Evolutionary conservation across 2,797 vertebrate genomes (phyloP).

Genomic region (Acipenser oxyrinchus): DNA sequence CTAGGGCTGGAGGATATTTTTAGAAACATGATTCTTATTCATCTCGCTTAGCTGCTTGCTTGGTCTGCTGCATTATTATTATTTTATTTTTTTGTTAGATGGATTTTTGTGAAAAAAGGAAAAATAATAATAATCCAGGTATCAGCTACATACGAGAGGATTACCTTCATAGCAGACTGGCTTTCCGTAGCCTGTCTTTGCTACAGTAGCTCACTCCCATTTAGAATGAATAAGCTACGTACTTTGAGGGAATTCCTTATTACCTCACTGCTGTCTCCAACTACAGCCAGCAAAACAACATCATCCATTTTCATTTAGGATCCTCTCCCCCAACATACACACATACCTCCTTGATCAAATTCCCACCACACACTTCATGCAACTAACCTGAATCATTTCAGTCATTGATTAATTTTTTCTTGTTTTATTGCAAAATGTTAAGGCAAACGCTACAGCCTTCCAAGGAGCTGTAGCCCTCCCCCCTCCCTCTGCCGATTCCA

Average conservation of each 20-base stretch:
- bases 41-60: background rate
- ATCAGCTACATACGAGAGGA: too few relatives aligned
- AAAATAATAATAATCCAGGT: too few relatives aligned
- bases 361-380: background rate
- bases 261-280: constrained; percentile 56
- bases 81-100: too few relatives aligned
- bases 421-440: too few relatives aligned
- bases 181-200: too few relatives aligned
- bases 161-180: too few relatives aligned
- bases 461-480: background rate
- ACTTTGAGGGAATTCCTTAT: constrained; percentile 67
- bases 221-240: constrained; percentile 12
- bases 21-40: background rate
- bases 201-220: too few relatives aligned
- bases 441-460: too few relatives aligned
- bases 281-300: background rate
- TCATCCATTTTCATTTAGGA: constrained; percentile 10
- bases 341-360: background rate
- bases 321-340: constrained; percentile 3
- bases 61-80: too few relatives aligned
- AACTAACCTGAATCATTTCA: too few relatives aligned
- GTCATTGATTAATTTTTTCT: too few relatives aligned
- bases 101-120: too few relatives aligned
- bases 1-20: background rate
- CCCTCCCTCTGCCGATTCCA: constrained; percentile 8